These are phyloP conservation scores for Sciurus vulgaris DNA, from an alignment of 2,797 vertebrate genomes.

Conservation along the genomic window DNA sequence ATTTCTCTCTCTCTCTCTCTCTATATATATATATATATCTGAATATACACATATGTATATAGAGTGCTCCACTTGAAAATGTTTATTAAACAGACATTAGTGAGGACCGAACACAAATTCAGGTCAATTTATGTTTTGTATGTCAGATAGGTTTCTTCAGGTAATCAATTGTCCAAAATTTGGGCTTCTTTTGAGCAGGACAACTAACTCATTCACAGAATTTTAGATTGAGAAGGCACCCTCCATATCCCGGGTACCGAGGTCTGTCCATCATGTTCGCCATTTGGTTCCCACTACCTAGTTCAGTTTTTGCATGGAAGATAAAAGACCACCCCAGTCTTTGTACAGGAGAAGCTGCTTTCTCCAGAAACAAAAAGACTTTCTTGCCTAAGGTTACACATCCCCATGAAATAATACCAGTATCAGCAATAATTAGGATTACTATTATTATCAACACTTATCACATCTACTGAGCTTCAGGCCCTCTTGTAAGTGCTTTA, in stretches of 20 bases:
- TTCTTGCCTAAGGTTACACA: neutral
- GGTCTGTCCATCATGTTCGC: neutral
- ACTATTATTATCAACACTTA: no score
- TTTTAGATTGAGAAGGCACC: neutral
- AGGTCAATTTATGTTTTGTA: constrained; percentile 36
- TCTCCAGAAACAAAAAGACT: constrained; percentile 12
- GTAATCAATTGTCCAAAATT: neutral
- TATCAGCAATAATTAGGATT: neutral
- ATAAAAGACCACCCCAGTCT: neutral
- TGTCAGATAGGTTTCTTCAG: neutral
- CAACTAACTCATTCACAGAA: neutral
- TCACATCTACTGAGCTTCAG: neutral
- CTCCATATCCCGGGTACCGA: neutral
- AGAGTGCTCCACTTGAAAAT: neutral
- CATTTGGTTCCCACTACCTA: neutral
- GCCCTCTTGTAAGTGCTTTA: neutral
- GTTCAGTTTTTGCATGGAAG: neutral
- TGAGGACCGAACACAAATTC: neutral
- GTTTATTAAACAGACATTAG: neutral
- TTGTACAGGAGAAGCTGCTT: neutral
- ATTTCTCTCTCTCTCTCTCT: no score
- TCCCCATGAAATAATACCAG: neutral
- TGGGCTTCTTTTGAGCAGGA: neutral
- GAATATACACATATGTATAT: no score
- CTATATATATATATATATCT: no score